phyloP scores from a whole-genome alignment of 2,888 invertebrate species.

The Phengaris alcon region DNA sequence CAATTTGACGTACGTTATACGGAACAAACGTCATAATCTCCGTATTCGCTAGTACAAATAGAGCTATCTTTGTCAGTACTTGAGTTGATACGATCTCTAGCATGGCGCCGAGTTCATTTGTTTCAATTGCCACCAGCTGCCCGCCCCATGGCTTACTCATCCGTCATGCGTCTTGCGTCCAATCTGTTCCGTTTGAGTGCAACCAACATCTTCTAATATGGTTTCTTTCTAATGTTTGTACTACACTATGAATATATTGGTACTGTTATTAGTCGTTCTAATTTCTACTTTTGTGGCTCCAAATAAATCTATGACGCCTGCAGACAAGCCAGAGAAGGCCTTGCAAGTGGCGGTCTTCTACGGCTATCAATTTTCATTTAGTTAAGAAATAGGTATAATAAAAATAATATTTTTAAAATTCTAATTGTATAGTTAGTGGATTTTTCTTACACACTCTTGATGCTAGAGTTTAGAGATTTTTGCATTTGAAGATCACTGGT shows the following conservation, averaged over 20 bases:
- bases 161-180: slow-evolving; percentile 32
- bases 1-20: not conserved
- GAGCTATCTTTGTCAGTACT: slow-evolving; percentile 24
- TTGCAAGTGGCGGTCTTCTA: not conserved
- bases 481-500: not conserved
- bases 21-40: slow-evolving; percentile 3
- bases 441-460: not conserved
- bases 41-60: slow-evolving; percentile 26
- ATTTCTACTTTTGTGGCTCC: not conserved
- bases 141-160: slow-evolving; percentile 46
- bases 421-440: not conserved
- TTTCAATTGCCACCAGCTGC: slow-evolving; percentile 67
- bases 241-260: not conserved
- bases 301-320: slow-evolving; percentile 9
- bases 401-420: not conserved
- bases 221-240: slow-evolving; percentile 21
- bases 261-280: not conserved
- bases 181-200: slow-evolving; percentile 32
- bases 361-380: slow-evolving; percentile 4
- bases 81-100: slow-evolving; percentile 35
- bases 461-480: not conserved
- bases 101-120: slow-evolving; percentile 68
- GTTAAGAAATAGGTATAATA: not conserved
- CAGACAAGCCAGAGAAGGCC: not conserved
- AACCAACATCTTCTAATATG: slow-evolving; percentile 10